These are phyloP conservation scores for Holotrichia oblita DNA, from an alignment of 1,140 invertebrate species.

Conservation along the genomic window DNA sequence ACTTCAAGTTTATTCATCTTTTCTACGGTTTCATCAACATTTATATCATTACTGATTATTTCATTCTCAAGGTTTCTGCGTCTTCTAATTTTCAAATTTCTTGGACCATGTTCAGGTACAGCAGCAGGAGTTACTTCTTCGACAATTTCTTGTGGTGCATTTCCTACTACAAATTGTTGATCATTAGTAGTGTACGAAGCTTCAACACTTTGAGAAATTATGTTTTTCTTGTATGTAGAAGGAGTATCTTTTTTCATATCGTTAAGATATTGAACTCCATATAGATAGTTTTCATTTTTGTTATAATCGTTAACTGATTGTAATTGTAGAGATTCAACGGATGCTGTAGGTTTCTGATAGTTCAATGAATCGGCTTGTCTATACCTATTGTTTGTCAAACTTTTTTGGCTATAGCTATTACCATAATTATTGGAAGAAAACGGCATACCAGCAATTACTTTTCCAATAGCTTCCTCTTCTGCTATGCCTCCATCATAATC, in stretches of 20 bases:
- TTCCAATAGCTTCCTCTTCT: slow-evolving; percentile 78
- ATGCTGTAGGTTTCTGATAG: slow-evolving; percentile 42
- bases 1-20: neutral
- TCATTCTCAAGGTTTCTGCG: slow-evolving; percentile 41
- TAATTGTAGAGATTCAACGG: slow-evolving; percentile 49
- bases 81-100: slow-evolving; percentile 62
- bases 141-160: slow-evolving; percentile 64
- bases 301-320: slow-evolving; percentile 11
- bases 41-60: neutral
- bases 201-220: slow-evolving; percentile 38
- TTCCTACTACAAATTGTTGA: slow-evolving; percentile 67
- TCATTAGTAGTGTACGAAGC: slow-evolving; percentile 49
- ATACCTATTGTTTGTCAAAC: slow-evolving; percentile 6
- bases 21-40: neutral
- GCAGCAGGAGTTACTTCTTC: slow-evolving; percentile 66
- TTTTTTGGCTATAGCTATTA: slow-evolving; percentile 35
- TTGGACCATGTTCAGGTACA: slow-evolving; percentile 69
- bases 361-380: neutral
- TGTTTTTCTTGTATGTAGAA: neutral
- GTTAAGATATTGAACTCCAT: slow-evolving; percentile 27
- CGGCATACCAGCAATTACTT: slow-evolving; percentile 78
- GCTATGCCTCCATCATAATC: slow-evolving; percentile 72
- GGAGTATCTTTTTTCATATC: slow-evolving; percentile 42
- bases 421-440: slow-evolving; percentile 25
- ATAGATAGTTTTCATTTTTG: slow-evolving; percentile 39